Percentiles rank a stretch among this genome's conserved stretches.
phyloP scores from a whole-genome alignment of 2,113 vertebrate species.

The Eptesicus fuscus region DNA sequence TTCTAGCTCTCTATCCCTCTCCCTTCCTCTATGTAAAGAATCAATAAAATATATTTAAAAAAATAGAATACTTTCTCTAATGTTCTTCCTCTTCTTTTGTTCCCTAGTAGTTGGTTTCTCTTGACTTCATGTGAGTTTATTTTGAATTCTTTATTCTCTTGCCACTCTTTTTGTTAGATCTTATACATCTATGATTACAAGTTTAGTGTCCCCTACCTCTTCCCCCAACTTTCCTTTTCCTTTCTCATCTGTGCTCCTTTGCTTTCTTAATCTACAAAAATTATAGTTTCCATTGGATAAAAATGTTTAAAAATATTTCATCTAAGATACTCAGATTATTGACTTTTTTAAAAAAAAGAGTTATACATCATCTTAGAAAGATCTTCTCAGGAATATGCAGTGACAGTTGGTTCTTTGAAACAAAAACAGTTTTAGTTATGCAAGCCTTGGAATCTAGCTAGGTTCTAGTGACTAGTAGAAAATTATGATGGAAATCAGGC shows the following conservation, averaged over 20 bases:
- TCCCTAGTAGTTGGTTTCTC: not conserved
- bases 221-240: not conserved
- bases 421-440: not conserved
- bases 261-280: slow-evolving; percentile 1
- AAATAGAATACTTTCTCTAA: slow-evolving; percentile 13
- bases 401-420: not conserved
- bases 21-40: too few relatives aligned
- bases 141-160: slow-evolving; percentile 8
- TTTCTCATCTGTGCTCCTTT: not conserved
- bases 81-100: not conserved
- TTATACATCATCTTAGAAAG: not conserved
- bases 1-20: too few relatives aligned
- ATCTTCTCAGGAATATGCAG: not conserved
- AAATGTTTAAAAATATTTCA: slow-evolving; percentile 38
- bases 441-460: not conserved
- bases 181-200: not conserved
- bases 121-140: not conserved
- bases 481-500: not conserved
- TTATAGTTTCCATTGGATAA: not conserved
- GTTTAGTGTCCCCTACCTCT: not conserved
- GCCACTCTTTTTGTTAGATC: not conserved
- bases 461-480: not conserved
- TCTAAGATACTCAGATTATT: not conserved
- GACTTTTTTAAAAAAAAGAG: not conserved
- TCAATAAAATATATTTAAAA: not conserved